These are phyloP conservation scores for Brotula barbata DNA, from an alignment of 2,797 vertebrate genomes.

Conservation along the genomic window DNA sequence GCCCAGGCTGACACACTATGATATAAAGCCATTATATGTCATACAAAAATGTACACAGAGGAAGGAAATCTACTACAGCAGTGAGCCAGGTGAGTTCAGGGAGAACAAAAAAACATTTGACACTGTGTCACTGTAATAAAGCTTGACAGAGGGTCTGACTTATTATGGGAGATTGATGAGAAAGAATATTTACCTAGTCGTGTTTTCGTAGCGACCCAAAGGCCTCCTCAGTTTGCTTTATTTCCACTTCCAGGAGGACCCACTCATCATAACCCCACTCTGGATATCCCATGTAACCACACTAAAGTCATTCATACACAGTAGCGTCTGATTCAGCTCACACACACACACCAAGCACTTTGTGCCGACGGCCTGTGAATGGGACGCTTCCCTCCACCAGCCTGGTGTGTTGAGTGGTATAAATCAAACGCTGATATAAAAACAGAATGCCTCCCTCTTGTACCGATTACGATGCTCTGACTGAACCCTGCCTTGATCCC, in stretches of 20 bases:
- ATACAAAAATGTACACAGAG: constrained; percentile 25
- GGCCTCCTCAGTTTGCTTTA: constrained; percentile 37
- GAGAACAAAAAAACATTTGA: constrained; percentile 26
- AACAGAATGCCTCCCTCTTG: constrained; percentile 51
- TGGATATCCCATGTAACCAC: constrained; percentile 46
- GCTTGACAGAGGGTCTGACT: constrained; percentile 24
- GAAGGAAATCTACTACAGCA: constrained; percentile 8
- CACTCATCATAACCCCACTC: constrained; percentile 30
- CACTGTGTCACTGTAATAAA: constrained; percentile 29
- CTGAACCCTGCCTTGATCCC: constrained; percentile 70
- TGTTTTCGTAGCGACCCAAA: constrained; percentile 30
- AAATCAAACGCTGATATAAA: constrained; percentile 62
- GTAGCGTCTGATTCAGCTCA: constrained; percentile 59
- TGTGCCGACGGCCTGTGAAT: constrained; percentile 15
- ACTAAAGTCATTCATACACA: constrained; percentile 61
- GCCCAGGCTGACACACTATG: constrained; percentile 40
- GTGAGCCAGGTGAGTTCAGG: constrained; percentile 22
- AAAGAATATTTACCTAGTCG: constrained; percentile 41
- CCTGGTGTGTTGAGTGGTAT: constrained; percentile 36
- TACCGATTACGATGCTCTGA: constrained; percentile 55
- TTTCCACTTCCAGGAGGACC: constrained; percentile 34
- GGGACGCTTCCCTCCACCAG: neutral
- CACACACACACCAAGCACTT: constrained; percentile 40
- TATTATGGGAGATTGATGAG: constrained; percentile 33
- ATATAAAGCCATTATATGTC: constrained; percentile 26